These are phyloP conservation scores for Papilio demoleus DNA, from an alignment of 2,888 invertebrate genomes.

Conservation along the genomic window DNA sequence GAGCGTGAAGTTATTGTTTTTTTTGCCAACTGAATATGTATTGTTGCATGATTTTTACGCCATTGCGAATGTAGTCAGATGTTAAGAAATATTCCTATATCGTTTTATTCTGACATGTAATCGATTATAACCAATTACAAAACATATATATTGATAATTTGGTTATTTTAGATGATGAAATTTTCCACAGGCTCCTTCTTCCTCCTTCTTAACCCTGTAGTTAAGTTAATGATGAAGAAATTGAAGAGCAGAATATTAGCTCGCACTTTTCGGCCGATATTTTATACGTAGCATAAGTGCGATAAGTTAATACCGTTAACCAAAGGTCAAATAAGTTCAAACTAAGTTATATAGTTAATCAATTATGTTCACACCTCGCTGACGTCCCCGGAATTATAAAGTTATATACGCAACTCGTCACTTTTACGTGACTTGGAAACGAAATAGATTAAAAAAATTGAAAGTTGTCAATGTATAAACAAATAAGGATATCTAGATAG, in stretches of 20 bases:
- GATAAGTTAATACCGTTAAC: neutral
- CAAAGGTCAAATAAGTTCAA: neutral
- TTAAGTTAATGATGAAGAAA: too few species aligned
- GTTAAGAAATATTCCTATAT: slow-evolving; percentile 1
- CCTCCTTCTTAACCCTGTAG: too few species aligned
- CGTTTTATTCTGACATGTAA: too few species aligned
- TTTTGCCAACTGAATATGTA: slow-evolving; percentile 15
- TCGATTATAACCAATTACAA: too few species aligned
- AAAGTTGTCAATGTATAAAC: slow-evolving; percentile 2
- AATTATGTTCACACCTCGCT: neutral
- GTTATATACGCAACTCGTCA: neutral
- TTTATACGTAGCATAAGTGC: too few species aligned
- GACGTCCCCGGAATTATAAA: slow-evolving; percentile 3
- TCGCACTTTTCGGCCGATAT: too few species aligned
- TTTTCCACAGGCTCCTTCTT: too few species aligned
- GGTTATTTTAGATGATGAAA: too few species aligned
- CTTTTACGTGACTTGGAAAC: neutral
- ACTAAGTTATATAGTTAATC: neutral
- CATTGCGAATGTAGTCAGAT: neutral
- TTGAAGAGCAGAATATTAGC: too few species aligned
- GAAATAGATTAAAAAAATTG: neutral
- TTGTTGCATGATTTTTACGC: neutral
- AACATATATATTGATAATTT: too few species aligned
- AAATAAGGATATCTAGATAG: neutral
- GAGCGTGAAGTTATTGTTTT: slow-evolving; percentile 3